Evolutionary conservation across 2,113 vertebrate species (phyloP), one percentile per base, ranked within the genome.

Genomic region (Lichenostomus cassidix): DNA sequence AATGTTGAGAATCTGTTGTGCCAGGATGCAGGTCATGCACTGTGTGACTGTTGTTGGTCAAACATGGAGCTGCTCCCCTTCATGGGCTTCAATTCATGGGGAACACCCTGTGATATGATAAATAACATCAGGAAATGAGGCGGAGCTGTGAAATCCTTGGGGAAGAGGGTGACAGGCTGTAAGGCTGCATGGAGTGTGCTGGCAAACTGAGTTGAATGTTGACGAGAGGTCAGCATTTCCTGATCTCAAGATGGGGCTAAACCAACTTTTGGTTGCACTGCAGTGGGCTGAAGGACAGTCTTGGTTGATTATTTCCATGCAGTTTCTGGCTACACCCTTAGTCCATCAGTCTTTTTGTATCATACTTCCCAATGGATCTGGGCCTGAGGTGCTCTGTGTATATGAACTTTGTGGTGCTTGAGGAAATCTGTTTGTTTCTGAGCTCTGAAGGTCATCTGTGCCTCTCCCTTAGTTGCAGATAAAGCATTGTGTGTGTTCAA

Each of bases 51-150:
- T 77, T 69, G n/a, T 9, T 6, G 1, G 25, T 68, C 62, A 71
- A 49, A 52, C 24, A 20, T 1, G 6, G 33, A 68, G 31, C 70
- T 87, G 62, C 52, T 64, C 15, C 47, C 39, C 16, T 2, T 71
- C 24, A 2, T 5, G n/a, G 76, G n/a, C 42, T 87, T 70, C 0
- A 0, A 24, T 50, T 64, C 64, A 23, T 0, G 0, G 64, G 35
- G 35, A 14, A 46, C 27, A 20, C 11, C 27, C 28, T 92, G 65
- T 68, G 49, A 10, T 53, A 8, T 12, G 33, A 52, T 78, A 82
- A 71, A 68, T 42, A 47, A 6, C 60, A 31, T 1, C 74, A n/a
- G 10, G 44, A 33, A 71, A 68, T 49, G n/a, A 76, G 17, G 20
- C 46, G 44, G 37, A 69, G 28, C 63, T 76, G 47, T 70, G 64